phyloP scores from a whole-genome alignment of 2,888 invertebrate genomes.

The Spisula subtruncata region DNA sequence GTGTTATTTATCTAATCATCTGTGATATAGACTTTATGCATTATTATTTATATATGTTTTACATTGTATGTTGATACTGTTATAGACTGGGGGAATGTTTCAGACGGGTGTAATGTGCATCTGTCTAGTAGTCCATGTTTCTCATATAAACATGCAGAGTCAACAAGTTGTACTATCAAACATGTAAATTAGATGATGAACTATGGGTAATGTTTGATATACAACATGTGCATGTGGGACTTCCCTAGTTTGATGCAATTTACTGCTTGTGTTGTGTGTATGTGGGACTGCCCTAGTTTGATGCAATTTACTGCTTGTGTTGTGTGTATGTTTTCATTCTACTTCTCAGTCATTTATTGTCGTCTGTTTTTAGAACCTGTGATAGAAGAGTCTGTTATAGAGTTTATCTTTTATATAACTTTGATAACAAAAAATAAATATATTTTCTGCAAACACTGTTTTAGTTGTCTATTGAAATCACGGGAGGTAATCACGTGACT shows the following conservation, averaged over 20 bases:
- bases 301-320: neutral
- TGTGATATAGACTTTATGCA: too few relatives aligned
- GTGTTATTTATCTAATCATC: too few relatives aligned
- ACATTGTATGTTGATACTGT: too few relatives aligned
- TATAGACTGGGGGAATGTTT: too few relatives aligned
- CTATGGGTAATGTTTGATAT: neutral
- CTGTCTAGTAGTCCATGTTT: too few relatives aligned
- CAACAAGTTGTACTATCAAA: neutral
- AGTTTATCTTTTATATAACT: constrained; percentile 15
- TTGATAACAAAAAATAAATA: neutral
- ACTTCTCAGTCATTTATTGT: neutral
- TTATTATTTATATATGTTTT: too few relatives aligned
- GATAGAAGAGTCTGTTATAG: neutral
- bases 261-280: neutral
- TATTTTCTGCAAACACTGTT: neutral
- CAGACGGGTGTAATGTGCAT: too few relatives aligned
- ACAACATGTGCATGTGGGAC: neutral
- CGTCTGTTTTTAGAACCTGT: neutral
- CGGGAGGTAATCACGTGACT: too few relatives aligned
- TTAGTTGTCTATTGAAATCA: neutral
- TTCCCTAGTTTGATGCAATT: neutral
- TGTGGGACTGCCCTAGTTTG: neutral
- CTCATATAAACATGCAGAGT: neutral
- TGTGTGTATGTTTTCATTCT: neutral
- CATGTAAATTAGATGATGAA: neutral